Base-by-base conservation (phyloP, 2,888 invertebrate species). In the Aromia moschata region DNA sequence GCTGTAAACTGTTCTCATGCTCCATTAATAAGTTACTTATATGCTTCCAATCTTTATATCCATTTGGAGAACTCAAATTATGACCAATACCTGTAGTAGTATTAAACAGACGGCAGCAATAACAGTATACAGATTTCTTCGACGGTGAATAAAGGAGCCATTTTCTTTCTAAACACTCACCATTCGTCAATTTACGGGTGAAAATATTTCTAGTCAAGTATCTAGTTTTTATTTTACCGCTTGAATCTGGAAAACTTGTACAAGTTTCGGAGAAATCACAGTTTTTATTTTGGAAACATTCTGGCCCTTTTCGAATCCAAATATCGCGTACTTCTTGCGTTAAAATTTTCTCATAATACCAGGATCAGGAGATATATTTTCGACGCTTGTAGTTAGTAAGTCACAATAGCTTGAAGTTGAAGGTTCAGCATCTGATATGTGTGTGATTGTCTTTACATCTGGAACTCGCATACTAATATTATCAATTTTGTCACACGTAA, bases 271-370 rank as follows among this genome's bases (percentile, higher is more conserved):
- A 46, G 14, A 55, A 46, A 9, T 54, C 54, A 54, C 4, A 54
- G 44, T 54, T 44, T 54, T 54, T 36, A 33, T 46, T 46, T 46
- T 46, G 46, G 31, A 46, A 46, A 46, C 40, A 55, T 46, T 9
- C 46, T 20, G 55, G 55, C 46, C 37, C 38, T 37, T 46, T 46
- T 30, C 55, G 46, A 52, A 52, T 52, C 52, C n/a, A 52, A 52
- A 52, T 52, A 41, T 52, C 30, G 52, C 43, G 25, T 5, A 5
- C 7, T 25, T 25, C 25, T 25, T 25, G 4, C 7, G 25, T 25
- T 5, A 25, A 25, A 25, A 5, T 25, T 25, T 25, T 7, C 3
- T 43, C 43, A 43, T 43, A 53, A 43, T 53, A 53, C 4, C 25
- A 7, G 41, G 52, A 30, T 52, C 41, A 38, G 18, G 52, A 38